These are phyloP conservation scores for Momotus momota DNA, from an alignment of 2,797 vertebrate species.

Conservation along the genomic window DNA sequence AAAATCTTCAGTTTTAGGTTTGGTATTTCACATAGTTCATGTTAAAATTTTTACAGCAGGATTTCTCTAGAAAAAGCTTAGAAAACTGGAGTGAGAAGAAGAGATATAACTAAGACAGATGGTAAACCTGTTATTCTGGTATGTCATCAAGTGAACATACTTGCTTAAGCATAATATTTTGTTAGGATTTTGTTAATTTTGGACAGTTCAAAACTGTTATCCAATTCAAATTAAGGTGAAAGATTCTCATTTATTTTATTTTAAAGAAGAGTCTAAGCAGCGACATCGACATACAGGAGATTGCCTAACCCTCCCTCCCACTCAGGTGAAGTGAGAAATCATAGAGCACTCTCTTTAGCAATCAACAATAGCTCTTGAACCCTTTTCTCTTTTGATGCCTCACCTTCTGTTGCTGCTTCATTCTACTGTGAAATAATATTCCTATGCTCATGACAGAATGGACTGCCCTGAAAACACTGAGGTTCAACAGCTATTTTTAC, in stretches of 20 bases:
- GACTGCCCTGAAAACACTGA: not conserved
- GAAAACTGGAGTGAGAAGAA: not conserved
- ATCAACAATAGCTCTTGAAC: not conserved
- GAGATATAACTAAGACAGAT: not conserved
- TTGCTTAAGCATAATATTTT: not conserved
- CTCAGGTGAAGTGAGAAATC: not conserved
- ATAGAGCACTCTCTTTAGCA: not conserved
- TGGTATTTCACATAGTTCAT: not conserved
- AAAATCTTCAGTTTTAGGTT: not conserved
- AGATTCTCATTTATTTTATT: not conserved
- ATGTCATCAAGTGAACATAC: not conserved
- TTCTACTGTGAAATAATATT: not conserved
- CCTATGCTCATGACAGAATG: not conserved
- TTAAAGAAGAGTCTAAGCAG: not conserved
- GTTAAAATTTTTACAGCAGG: not conserved
- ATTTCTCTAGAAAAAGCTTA: not conserved
- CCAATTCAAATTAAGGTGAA: not conserved
- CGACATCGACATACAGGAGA: fast-evolving
- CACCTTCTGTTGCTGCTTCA: not conserved
- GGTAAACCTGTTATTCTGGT: not conserved
- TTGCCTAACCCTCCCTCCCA: not conserved
- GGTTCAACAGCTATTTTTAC: not conserved
- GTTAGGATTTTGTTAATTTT: not conserved
- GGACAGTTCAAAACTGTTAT: not conserved
- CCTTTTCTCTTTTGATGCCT: not conserved